phyloP scores from a whole-genome alignment of 2,113 vertebrate species.

The Cochlearius cochlearius region DNA sequence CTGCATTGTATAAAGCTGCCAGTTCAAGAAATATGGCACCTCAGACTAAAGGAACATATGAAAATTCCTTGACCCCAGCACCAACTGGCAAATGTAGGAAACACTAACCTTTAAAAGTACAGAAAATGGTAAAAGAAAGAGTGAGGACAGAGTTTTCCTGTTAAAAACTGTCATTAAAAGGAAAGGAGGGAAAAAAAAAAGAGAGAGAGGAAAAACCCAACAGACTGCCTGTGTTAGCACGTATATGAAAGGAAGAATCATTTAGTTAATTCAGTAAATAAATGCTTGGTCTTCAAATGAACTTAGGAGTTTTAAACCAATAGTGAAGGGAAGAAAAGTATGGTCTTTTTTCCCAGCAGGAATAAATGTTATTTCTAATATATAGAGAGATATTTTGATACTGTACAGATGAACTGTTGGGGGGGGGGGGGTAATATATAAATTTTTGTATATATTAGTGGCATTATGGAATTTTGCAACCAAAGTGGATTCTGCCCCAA shows the following conservation, averaged over 20 bases:
- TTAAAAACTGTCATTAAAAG: background rate
- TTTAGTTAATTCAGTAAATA: background rate
- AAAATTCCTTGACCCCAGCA: background rate
- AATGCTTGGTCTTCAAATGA: background rate
- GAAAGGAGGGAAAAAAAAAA: too few species aligned
- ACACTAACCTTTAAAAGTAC: background rate
- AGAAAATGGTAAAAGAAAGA: background rate
- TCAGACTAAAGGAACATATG: background rate
- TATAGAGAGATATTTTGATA: background rate
- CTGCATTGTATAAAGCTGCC: background rate
- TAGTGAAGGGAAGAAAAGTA: background rate
- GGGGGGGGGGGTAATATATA: background rate
- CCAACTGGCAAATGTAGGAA: background rate
- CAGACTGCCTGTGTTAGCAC: background rate
- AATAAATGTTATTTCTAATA: background rate
- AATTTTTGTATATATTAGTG: background rate
- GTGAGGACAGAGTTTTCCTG: background rate
- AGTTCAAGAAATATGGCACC: background rate
- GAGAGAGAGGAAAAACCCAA: accelerated
- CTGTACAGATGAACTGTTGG: background rate
- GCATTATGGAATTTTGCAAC: background rate
- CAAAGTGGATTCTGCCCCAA: background rate
- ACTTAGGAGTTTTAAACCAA: background rate
- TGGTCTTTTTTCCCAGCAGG: background rate
- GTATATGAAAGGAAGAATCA: background rate